A percentile compares a stretch with the other conserved stretches of the same genome.
These are phyloP conservation scores for Anthoscopus minutus DNA, from an alignment of 2,113 vertebrate genomes.

Conservation along the genomic window DNA sequence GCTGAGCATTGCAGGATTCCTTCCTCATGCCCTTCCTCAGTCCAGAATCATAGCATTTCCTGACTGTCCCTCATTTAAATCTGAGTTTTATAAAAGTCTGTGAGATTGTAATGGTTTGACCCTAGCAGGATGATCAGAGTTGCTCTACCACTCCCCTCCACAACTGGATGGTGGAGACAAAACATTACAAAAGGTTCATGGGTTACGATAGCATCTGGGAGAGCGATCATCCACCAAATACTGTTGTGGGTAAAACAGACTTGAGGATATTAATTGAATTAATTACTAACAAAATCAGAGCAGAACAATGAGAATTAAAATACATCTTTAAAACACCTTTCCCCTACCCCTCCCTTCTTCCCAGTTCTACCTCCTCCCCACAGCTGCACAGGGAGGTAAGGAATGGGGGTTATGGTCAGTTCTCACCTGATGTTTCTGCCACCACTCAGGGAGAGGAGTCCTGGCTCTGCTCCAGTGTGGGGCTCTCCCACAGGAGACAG, in stretches of 20 bases:
- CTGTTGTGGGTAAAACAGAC: background rate
- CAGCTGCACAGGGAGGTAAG: fast-evolving
- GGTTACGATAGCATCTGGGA: background rate
- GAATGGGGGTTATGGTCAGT: background rate
- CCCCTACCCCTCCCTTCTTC: background rate
- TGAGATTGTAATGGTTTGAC: background rate
- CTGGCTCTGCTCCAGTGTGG: background rate
- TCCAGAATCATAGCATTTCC: background rate
- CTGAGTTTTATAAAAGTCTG: constrained; percentile 5
- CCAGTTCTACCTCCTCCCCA: background rate
- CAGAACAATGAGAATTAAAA: background rate
- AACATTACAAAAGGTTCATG: background rate
- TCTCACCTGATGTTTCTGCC: background rate
- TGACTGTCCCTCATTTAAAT: constrained; percentile 23
- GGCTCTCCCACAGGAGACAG: background rate
- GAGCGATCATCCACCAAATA: background rate
- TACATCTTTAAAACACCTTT: background rate
- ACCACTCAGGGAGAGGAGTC: background rate
- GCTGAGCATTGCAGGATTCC: background rate
- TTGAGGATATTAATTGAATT: background rate
- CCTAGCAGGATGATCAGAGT: background rate
- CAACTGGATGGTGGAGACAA: background rate
- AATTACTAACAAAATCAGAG: background rate
- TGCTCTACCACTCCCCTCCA: background rate
- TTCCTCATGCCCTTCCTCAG: background rate